phyloP scores from a whole-genome alignment of 2,113 vertebrate species.

The Rafetus swinhoei region DNA sequence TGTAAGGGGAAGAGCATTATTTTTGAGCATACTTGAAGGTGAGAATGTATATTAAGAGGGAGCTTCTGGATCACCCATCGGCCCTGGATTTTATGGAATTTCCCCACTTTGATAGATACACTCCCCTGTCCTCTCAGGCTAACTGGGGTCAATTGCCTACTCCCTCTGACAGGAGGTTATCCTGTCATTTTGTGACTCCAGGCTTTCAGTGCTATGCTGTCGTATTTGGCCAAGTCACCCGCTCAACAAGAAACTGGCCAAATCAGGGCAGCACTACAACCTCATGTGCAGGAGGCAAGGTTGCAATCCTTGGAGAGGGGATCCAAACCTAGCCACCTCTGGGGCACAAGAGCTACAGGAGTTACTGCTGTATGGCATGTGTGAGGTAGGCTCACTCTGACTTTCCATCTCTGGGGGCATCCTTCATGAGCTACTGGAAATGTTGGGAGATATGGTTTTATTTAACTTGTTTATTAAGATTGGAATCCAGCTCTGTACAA shows the following conservation, averaged over 20 bases:
- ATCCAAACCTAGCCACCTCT: background rate
- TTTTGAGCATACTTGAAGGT: constrained; percentile 34
- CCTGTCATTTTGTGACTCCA: background rate
- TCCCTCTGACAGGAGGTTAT: background rate
- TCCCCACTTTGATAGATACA: background rate
- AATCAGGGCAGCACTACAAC: background rate
- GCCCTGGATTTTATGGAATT: background rate
- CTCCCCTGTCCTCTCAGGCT: background rate
- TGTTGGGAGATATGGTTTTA: constrained; percentile 20
- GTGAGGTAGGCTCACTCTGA: background rate
- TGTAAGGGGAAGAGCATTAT: background rate
- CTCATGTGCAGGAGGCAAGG: background rate
- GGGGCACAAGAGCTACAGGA: background rate
- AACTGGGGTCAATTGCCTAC: background rate
- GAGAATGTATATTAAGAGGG: constrained; percentile 21
- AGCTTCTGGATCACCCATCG: background rate
- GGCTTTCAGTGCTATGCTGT: background rate
- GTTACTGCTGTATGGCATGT: background rate
- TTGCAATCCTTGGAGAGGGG: background rate
- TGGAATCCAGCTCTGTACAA: constrained; percentile 57
- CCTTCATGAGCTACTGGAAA: background rate
- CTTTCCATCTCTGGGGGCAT: background rate
- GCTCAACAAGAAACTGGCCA: background rate
- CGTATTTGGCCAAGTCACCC: background rate
- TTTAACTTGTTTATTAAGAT: constrained; percentile 67